A percentile compares a stretch with the other conserved stretches of the same genome.
phyloP scores from a whole-genome alignment of 2,888 invertebrate genomes.

The Limenitis camilla region DNA sequence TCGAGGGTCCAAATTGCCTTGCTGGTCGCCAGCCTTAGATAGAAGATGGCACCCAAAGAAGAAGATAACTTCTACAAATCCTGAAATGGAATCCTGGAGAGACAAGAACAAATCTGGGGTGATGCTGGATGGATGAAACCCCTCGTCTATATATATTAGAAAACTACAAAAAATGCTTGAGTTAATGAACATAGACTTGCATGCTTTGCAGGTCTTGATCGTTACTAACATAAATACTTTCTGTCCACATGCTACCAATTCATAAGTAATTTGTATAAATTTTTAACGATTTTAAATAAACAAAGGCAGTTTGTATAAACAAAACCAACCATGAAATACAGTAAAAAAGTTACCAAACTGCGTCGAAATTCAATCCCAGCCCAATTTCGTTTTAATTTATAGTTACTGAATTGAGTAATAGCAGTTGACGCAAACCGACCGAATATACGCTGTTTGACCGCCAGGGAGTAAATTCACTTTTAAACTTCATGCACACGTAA shows the following conservation, averaged over 20 bases:
- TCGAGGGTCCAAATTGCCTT: no score
- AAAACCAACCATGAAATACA: conserved; percentile 11
- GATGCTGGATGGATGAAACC: no score
- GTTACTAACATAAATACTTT: no score
- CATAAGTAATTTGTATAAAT: neutral
- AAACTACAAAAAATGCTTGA: no score
- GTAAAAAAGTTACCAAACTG: conserved; percentile 8
- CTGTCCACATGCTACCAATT: neutral
- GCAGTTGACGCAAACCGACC: conserved; percentile 19
- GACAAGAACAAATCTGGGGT: no score
- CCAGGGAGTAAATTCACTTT: conserved; percentile 13
- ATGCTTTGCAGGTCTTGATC: no score
- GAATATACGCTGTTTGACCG: conserved; percentile 13
- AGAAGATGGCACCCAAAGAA: no score
- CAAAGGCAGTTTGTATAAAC: neutral
- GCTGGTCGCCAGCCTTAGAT: no score
- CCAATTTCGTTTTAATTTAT: conserved; percentile 22
- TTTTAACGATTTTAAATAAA: neutral
- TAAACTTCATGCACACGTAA: conserved; percentile 8
- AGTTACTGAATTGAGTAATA: conserved; percentile 22
- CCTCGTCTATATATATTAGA: no score
- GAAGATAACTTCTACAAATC: no score
- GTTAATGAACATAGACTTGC: no score
- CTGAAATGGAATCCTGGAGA: no score
- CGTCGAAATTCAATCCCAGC: conserved; percentile 13